These are phyloP conservation scores for Hypomecis atomaria DNA, from an alignment of 2,888 invertebrate genomes.

Conservation along the genomic window DNA sequence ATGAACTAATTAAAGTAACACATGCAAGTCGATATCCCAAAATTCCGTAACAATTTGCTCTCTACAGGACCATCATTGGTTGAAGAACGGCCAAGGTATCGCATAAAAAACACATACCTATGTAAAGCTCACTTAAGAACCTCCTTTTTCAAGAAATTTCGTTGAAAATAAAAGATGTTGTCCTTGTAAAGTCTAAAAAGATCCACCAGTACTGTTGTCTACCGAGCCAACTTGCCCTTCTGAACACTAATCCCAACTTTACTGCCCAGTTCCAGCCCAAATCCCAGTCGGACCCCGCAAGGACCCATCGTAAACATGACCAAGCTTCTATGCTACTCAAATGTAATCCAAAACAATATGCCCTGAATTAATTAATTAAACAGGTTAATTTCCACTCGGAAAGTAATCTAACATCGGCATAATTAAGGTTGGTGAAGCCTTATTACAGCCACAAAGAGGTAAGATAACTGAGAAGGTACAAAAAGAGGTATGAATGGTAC, in stretches of 20 bases:
- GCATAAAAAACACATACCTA: too few relatives aligned
- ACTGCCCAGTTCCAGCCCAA: constrained; percentile 11
- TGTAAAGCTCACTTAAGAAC: too few relatives aligned
- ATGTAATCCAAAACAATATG: constrained; percentile 26
- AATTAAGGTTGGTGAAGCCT: constrained; percentile 25
- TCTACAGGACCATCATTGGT: too few relatives aligned
- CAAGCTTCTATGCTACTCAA: constrained; percentile 6
- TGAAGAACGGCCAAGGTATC: too few relatives aligned
- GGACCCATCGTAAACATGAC: constrained; percentile 14
- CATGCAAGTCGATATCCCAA: too few relatives aligned
- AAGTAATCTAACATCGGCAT: constrained; percentile 24
- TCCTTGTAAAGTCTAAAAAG: constrained; percentile 1
- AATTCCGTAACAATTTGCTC: too few relatives aligned
- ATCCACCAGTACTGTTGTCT: background rate
- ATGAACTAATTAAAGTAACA: too few relatives aligned
- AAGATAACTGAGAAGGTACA: constrained; percentile 9
- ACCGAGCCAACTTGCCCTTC: constrained; percentile 1
- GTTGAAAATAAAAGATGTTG: too few relatives aligned
- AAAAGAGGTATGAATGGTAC: constrained; percentile 12
- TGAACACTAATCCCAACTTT: constrained; percentile 16
- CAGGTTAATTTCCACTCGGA: constrained; percentile 19
- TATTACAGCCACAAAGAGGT: constrained; percentile 26
- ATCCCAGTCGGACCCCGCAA: constrained; percentile 10
- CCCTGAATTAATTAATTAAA: constrained; percentile 22
- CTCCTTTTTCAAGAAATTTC: too few relatives aligned